Evolutionary conservation across 1,140 invertebrate genomes (phyloP).

Genomic region (Gryllus bimaculatus): DNA sequence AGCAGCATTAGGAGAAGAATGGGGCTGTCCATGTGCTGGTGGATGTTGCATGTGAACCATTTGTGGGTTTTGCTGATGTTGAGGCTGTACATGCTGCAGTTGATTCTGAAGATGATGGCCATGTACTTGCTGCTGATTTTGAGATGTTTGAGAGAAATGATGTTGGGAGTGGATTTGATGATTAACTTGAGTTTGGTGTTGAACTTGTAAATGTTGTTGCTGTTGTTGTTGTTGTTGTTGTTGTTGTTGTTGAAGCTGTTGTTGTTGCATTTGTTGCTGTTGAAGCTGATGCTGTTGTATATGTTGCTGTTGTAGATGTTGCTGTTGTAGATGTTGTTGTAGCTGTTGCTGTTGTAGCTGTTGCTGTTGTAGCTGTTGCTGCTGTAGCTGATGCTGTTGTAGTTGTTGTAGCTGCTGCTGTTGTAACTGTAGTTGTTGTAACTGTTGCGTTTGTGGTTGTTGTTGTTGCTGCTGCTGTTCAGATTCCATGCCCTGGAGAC

Average conservation of each 20-base stretch:
- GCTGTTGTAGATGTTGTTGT: neutral
- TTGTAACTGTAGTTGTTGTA: neutral
- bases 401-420: conserved; percentile 8
- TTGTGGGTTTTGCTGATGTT: neutral
- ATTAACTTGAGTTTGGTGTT: conserved; percentile 5
- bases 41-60: neutral
- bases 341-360: conserved; percentile 1
- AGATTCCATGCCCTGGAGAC: conserved; percentile 6
- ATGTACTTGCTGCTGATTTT: neutral
- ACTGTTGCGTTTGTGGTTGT: neutral
- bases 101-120: neutral
- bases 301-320: neutral
- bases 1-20: neutral
- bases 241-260: conserved; percentile 10
- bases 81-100: neutral
- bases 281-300: conserved; percentile 9
- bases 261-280: conserved; percentile 2
- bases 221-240: neutral
- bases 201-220: neutral
- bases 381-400: neutral
- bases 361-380: conserved; percentile 4
- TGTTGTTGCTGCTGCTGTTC: conserved; percentile 11
- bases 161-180: conserved; percentile 3
- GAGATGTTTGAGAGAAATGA: neutral
- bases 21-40: neutral